Evolutionary conservation across 2,797 vertebrate genomes (phyloP), one percentile per base, ranked within the genome.

Genomic region (Aldrovandia affinis): DNA sequence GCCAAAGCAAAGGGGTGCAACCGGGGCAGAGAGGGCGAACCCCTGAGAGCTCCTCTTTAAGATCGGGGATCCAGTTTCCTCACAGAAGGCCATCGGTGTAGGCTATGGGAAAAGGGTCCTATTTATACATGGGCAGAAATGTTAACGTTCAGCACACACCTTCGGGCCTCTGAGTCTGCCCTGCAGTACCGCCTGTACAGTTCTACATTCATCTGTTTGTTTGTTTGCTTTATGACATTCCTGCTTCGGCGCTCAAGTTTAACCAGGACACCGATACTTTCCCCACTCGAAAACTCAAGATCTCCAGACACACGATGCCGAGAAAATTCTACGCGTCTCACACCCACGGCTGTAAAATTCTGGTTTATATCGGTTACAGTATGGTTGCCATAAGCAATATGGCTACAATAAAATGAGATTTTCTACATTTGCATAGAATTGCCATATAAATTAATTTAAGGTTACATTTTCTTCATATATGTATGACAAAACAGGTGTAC

Each of bases 71-170:
- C 93, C 85, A 36, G 91, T 96, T 95, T 94, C 89, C 89, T 88
- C 89, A 86, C 90, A 86, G 91, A 92, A 93, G 93, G 90, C 89
- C 93, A 86, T 83, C 85, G 81, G 87, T 87, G 86, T 9, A 83
- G 84, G 87, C 94, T 93, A 93, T 93, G 92, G 88, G 93, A 94
- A 94, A 92, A 91, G 89, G 80, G 55, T 84, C 83, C 92, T 93
- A 93, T 92, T 94, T 92, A 93, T 92, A 95, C 85, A 82, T 36
- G 12, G 88, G 84, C 87, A 92, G 89, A 90, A 90, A 88, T 87
- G 39, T 86, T 86, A 83, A 57, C 85, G 91, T 88, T 88, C 86
- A 86, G 88, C 28, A n/a, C 55, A 20, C 47, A 50, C 47, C 47
- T 50, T 12, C 1, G 47, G 47, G 47, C 47, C 47, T 50, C 47